phyloP scores from a whole-genome alignment of 2,888 invertebrate species.

The Fragum whitleyi region DNA sequence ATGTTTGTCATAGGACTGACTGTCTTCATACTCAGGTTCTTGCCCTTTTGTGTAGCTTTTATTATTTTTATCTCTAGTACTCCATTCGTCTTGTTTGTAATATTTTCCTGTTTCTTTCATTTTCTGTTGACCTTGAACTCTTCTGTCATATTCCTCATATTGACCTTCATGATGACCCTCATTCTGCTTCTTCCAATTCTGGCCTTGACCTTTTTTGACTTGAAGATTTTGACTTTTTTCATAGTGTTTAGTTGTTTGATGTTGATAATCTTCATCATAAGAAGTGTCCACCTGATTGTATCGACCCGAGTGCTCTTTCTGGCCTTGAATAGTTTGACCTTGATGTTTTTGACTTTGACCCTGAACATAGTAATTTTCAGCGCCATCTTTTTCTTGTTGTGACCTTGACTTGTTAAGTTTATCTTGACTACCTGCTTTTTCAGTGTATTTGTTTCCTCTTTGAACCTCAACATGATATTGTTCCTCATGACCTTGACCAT shows the following conservation, averaged over 20 bases:
- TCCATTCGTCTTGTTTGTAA: neutral
- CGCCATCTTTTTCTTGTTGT: neutral
- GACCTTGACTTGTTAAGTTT: neutral
- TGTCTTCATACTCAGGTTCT: neutral
- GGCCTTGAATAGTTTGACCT: neutral
- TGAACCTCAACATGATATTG: neutral
- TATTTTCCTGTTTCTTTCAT: neutral
- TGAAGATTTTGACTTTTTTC: neutral
- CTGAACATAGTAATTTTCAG: no score
- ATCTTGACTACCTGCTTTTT: neutral
- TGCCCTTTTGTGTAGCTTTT: neutral
- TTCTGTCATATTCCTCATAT: conserved; percentile 7
- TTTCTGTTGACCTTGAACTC: neutral
- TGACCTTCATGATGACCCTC: neutral
- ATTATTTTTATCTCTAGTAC: neutral
- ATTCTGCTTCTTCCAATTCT: neutral
- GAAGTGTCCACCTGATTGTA: no score
- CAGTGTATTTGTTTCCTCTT: neutral
- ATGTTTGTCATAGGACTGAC: neutral
- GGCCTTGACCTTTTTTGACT: conserved; percentile 16
- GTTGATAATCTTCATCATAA: no score
- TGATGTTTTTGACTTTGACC: neutral
- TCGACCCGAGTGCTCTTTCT: neutral
- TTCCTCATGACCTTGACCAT: neutral
- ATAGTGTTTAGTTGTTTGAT: no score